These are phyloP conservation scores for Malurus melanocephalus DNA, from an alignment of 2,113 vertebrate genomes.

Conservation along the genomic window DNA sequence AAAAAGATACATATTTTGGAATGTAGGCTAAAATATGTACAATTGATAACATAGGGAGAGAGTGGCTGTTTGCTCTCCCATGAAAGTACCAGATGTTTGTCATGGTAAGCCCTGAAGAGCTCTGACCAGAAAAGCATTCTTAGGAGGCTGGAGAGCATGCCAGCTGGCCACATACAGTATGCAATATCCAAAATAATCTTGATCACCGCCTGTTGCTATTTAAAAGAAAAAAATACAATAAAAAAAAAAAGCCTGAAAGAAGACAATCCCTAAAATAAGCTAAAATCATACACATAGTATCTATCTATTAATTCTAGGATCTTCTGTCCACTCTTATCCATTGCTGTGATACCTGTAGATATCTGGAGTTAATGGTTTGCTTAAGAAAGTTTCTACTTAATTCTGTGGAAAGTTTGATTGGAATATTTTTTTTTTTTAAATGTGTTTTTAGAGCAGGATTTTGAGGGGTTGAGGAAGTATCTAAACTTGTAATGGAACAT, in stretches of 20 bases:
- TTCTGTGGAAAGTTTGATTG: background rate
- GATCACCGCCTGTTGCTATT: slow-evolving; percentile 27
- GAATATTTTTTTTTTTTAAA: background rate
- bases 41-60: slow-evolving; percentile 3
- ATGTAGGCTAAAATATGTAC: background rate
- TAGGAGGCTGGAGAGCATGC: background rate
- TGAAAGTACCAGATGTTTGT: slow-evolving; percentile 54
- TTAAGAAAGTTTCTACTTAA: background rate
- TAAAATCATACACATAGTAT: background rate
- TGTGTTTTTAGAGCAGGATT: background rate
- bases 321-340: background rate
- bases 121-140: slow-evolving; percentile 12
- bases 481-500: background rate
- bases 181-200: slow-evolving; percentile 10
- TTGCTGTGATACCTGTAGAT: background rate
- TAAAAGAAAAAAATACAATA: background rate
- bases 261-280: background rate
- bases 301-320: background rate
- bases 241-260: background rate
- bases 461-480: background rate
- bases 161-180: background rate
- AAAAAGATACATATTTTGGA: background rate
- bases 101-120: slow-evolving; percentile 15
- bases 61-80: slow-evolving; percentile 7
- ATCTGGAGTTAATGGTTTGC: background rate